These are phyloP conservation scores for Nymphalis io DNA, from an alignment of 1,140 invertebrate genomes.

Conservation along the genomic window DNA sequence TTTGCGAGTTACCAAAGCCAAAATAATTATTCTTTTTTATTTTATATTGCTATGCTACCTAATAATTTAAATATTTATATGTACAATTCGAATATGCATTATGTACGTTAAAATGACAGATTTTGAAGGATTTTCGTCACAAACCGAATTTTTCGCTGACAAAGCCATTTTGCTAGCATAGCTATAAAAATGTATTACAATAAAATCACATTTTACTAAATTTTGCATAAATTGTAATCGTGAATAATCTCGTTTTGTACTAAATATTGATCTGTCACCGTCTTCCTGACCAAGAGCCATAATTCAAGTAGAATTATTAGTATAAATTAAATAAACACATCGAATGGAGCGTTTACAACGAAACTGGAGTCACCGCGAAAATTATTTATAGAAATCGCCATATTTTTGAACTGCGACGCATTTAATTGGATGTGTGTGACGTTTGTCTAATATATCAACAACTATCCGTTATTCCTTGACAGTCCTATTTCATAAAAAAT, in stretches of 20 bases:
- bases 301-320: conserved; percentile 71
- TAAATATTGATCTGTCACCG: conserved; percentile 68
- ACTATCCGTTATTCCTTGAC: not conserved
- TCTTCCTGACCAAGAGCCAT: conserved; percentile 67
- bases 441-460: conserved; percentile 4
- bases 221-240: not conserved
- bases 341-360: conserved; percentile 65
- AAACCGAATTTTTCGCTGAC: no score
- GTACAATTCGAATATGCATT: no score
- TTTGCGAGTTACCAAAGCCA: no score
- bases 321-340: conserved; percentile 76
- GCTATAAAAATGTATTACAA: not conserved
- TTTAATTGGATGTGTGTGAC: conserved; percentile 49
- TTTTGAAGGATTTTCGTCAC: no score
- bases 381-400: conserved; percentile 58
- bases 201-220: not conserved
- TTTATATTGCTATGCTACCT: no score
- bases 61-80: no score
- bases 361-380: conserved; percentile 51
- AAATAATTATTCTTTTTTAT: no score
- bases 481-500: not conserved
- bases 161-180: no score
- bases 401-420: conserved; percentile 31
- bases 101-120: no score
- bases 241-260: conserved; percentile 26